Conservation (phyloP, 1,140 invertebrate genomes). For the Glomeris maerens region DNA sequence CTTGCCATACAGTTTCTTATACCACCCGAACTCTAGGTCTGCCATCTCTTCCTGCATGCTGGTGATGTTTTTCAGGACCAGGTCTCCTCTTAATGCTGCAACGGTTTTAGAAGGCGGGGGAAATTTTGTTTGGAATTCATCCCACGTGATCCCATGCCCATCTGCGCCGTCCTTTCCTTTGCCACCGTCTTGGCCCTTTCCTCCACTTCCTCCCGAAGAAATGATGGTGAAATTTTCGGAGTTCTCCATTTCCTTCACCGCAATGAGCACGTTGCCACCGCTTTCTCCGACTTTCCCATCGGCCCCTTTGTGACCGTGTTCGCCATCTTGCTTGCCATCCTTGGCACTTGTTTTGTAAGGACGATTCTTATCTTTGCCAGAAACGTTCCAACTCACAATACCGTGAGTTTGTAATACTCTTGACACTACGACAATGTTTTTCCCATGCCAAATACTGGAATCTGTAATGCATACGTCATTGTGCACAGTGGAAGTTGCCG, state of each 20-base stretch:
- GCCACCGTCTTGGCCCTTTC: too few species aligned
- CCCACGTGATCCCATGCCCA: neutral
- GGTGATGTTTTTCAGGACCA: slow-evolving; percentile 9
- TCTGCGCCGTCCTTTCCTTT: slow-evolving; percentile 11
- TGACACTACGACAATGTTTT: slow-evolving; percentile 13
- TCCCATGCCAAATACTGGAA: too few species aligned
- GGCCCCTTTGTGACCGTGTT: slow-evolving; percentile 15
- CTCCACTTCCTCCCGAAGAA: slow-evolving; percentile 16
- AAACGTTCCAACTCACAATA: slow-evolving; percentile 15
- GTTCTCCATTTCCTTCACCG: slow-evolving; percentile 14
- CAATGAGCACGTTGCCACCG: slow-evolving; percentile 18
- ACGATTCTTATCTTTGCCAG: slow-evolving; percentile 16
- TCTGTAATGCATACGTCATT: too few species aligned
- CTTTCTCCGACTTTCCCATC: too few species aligned
- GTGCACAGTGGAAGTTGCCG: too few species aligned
- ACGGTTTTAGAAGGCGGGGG: neutral
- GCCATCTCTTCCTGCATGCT: slow-evolving; percentile 14
- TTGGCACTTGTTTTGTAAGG: neutral
- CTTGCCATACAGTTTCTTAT: too few species aligned
- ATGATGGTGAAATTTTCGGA: slow-evolving; percentile 14
- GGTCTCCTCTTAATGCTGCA: neutral
- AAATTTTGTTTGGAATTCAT: too few species aligned
- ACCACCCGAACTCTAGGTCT: too few species aligned
- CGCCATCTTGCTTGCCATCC: slow-evolving; percentile 7
- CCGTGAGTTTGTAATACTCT: slow-evolving; percentile 10